Evolutionary conservation across 2,888 invertebrate species (phyloP), one percentile per base, ranked within the genome.

Genomic region (Nemotelus nigrinus): DNA sequence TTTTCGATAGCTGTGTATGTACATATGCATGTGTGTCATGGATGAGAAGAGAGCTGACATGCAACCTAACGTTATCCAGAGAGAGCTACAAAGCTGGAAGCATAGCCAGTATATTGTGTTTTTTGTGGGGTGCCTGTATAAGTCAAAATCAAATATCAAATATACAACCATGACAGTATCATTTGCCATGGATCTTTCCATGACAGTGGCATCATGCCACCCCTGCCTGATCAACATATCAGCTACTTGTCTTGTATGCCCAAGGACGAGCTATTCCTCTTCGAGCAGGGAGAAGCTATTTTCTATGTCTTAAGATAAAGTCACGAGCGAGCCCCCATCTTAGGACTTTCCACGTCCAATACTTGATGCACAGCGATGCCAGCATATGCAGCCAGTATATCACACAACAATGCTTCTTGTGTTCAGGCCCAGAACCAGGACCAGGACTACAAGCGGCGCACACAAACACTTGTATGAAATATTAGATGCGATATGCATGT

Each of bases 81-180:
- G 60, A 39, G 39, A 60, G 41, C 7, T 7, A 7, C 39, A 41
- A 10, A 10, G 58, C n/a, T 58, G 45, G n/a, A 47, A 44, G 65
- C 70, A 55, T 41, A 3, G 70, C 70, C 44, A 70, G 70, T 70
- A 70, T 70, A 70, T 53, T 55, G 70, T 70, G 70, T 70, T 50
- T 55, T 70, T 50, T 60, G 7, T 7, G 53, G 25, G 74, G 70
- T 67, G 63, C 10, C 68, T 76, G 45, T 70, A 53, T 53, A 78
- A 79, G 79, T 79, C 79, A 79, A 79, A 79, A 79, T 79, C 79
- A 79, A 79, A 79, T 79, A 79, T 78, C 76, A 79, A 79, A 72
- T 72, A 65, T 72, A 76, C 64, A 63, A 64, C 71, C 72, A 71
- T 79, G 79, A 79, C 79, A 79, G 79, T 79, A 79, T 79, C 79